phyloP scores from a whole-genome alignment of 2,113 vertebrate species.

The Halichoerus grypus region DNA sequence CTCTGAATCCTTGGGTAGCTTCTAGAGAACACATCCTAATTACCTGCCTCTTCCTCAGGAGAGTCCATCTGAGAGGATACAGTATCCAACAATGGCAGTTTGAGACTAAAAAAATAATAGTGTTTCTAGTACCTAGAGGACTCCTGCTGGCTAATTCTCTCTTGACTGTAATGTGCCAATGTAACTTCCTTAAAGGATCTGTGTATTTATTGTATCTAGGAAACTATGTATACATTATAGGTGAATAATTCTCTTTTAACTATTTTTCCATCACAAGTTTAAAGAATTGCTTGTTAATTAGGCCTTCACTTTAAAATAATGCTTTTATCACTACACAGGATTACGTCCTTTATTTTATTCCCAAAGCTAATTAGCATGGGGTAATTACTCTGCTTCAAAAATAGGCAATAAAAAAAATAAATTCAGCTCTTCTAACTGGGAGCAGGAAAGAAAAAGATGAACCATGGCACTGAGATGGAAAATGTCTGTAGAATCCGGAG shows the following conservation, averaged over 20 bases:
- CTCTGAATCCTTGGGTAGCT: neutral
- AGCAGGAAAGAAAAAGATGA: neutral
- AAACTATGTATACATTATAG: neutral
- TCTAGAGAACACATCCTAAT: neutral
- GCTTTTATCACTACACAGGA: neutral
- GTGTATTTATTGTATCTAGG: neutral
- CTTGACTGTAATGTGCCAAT: conserved; percentile 73
- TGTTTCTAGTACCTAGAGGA: neutral
- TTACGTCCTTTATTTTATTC: conserved; percentile 45
- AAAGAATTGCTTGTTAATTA: conserved; percentile 58
- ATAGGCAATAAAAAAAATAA: neutral
- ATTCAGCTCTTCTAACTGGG: neutral
- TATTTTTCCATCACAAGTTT: conserved; percentile 46
- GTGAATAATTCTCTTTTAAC: conserved; percentile 29
- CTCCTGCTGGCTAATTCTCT: conserved; percentile 1
- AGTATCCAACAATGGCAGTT: neutral
- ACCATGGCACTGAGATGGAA: neutral
- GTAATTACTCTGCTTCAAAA: conserved; percentile 54
- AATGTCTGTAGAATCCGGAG: neutral
- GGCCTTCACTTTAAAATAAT: conserved; percentile 36
- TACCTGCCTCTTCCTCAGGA: neutral
- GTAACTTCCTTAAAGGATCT: conserved; percentile 49
- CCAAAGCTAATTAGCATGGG: conserved; percentile 49
- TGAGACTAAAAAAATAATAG: conserved; percentile 3
- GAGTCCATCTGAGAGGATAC: neutral